Percentiles rank a stretch among this genome's conserved stretches.
Evolutionary conservation across 2,113 vertebrate species (phyloP).

Genomic region (Upupa epops): DNA sequence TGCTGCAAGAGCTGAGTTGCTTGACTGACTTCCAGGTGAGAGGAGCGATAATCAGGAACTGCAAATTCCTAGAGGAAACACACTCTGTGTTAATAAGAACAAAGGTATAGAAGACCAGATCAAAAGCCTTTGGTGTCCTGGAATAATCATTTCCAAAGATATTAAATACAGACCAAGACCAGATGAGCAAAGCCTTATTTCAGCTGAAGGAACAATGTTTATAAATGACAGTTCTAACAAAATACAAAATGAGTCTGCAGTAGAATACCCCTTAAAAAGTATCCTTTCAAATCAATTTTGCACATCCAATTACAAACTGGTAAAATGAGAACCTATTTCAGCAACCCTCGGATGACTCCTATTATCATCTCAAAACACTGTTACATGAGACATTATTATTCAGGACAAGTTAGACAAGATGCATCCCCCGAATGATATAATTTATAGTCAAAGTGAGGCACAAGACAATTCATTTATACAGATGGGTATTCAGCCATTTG

Average conservation of each 20-base stretch:
- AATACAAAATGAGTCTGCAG: background rate
- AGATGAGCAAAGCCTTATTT: background rate
- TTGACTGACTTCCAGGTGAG: constrained; percentile 86
- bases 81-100: background rate
- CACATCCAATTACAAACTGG: background rate
- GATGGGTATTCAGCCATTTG: background rate
- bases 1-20: constrained; percentile 82
- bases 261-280: background rate
- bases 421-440: background rate
- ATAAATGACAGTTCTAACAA: background rate
- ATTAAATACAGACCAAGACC: background rate
- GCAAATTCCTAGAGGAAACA: constrained; percentile 86
- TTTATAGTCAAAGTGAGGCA: background rate
- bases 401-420: background rate
- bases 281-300: background rate
- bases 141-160: background rate
- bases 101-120: background rate
- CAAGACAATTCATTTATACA: background rate
- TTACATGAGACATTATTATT: background rate
- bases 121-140: rapidly evolving
- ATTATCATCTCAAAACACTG: background rate
- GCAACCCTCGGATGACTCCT: background rate
- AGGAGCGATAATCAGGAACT: constrained; percentile 88
- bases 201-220: background rate
- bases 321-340: background rate